Base-by-base conservation (phyloP, 2,888 invertebrate species). In the Pachydiplax longipennis region DNA sequence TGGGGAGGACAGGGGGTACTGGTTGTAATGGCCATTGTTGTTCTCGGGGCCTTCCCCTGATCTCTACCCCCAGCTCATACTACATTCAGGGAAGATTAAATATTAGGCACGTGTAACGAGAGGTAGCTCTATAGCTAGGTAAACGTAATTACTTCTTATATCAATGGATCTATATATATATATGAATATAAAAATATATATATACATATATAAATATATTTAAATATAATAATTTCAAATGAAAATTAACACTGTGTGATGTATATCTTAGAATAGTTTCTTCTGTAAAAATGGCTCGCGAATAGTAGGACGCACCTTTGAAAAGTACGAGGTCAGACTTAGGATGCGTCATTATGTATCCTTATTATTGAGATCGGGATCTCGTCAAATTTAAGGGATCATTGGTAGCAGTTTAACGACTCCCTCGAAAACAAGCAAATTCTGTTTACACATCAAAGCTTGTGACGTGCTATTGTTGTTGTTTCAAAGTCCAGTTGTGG, bases 11-110 rank as follows among this genome's bases (percentile, higher is more conserved):
- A 91, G 92, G 92, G 91, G 91, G 91, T 92, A 80, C 90, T 94
- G 94, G 94, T 94, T 94, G 94, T 94, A 94, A 94, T 94, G 94
- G 94, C 94, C 93, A 94, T 94, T 94, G 94, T 94, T 93, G 92
- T 91, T 92, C 82, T 92, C 91, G 93, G 92, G 93, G 93, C 93
- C 93, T 93, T 93, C 93, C 93, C 92, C 92, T 92, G 92, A 91
- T 91, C 92, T 92, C 73, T 22, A 80, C 87, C 80, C 90, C 83
- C 91, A 91, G 91, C 92, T 91, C 92, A 91, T 65, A 91, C 82
- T 90, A 91, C 91, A 91, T 92, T 92, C 92, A 92, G 92, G 92
- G 92, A 92, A 91, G 91, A 81, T 91, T 87, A 87, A 87, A 61
- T 87, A 87, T 65, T 87, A 87, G 65, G 61, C 87, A 61, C 87